Percentiles rank a stretch among this genome's conserved stretches.
These are phyloP conservation scores for Spheniscus mendiculus DNA, from an alignment of 2,113 vertebrate genomes.

Conservation along the genomic window DNA sequence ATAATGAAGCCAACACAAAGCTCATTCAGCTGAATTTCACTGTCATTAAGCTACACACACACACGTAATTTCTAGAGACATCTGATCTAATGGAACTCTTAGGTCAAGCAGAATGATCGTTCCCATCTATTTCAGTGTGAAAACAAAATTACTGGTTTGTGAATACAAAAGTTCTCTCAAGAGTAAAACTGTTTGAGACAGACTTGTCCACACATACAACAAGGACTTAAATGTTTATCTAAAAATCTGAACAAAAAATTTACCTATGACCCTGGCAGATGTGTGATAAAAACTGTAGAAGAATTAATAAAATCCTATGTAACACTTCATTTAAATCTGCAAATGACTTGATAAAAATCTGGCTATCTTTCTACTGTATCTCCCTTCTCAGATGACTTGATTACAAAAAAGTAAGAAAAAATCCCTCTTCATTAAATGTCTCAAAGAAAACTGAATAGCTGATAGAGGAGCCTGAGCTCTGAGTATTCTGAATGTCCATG, in stretches of 20 bases:
- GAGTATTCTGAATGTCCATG: not conserved
- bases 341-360: constrained; percentile 13
- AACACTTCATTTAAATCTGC: not conserved
- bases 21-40: not conserved
- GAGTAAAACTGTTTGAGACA: not conserved
- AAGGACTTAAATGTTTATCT: not conserved
- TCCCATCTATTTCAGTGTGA: not conserved
- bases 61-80: not conserved
- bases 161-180: not conserved
- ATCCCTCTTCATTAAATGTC: not conserved
- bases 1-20: not conserved
- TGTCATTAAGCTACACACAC: not conserved
- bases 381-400: not conserved
- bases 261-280: not conserved
- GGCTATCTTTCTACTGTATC: not conserved
- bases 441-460: constrained; percentile 3
- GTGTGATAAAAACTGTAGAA: not conserved
- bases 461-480: not conserved
- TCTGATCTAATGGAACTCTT: not conserved
- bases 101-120: not conserved
- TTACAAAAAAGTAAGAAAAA: not conserved
- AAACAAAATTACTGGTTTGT: not conserved
- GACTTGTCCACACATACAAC: not conserved
- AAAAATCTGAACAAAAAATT: not conserved
- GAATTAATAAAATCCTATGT: not conserved